phyloP scores from a whole-genome alignment of 2,797 vertebrate species.

The Centropyge bicolor region DNA sequence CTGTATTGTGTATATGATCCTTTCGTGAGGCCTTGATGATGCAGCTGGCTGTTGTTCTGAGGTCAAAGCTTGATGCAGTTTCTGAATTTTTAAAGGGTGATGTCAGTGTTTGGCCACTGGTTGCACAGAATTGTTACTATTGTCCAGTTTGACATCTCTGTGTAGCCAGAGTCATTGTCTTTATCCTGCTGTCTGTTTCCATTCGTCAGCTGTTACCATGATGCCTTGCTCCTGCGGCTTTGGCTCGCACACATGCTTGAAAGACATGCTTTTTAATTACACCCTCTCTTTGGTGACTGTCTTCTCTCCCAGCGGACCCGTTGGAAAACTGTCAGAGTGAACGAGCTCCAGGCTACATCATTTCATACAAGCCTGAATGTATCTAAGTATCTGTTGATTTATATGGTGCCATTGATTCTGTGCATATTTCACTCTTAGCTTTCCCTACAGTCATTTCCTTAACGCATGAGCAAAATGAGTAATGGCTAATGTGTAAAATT shows the following conservation, averaged over 20 bases:
- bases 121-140: slow-evolving; percentile 15
- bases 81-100: slow-evolving; percentile 8
- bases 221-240: slow-evolving; percentile 19
- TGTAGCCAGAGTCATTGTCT: slow-evolving; percentile 34
- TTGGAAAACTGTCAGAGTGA: slow-evolving; percentile 49
- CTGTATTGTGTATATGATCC: background rate
- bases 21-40: slow-evolving; percentile 12
- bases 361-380: slow-evolving; percentile 33
- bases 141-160: slow-evolving; percentile 12
- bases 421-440: slow-evolving; percentile 23
- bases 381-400: slow-evolving; percentile 46
- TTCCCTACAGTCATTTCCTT: slow-evolving; percentile 19
- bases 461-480: slow-evolving; percentile 14
- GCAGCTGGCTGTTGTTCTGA: background rate
- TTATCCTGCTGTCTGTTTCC: slow-evolving; percentile 38
- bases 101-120: slow-evolving; percentile 6
- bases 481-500: background rate
- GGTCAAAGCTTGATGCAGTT: slow-evolving; percentile 32
- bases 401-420: slow-evolving; percentile 25
- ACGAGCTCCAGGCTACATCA: slow-evolving; percentile 36
- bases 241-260: slow-evolving; percentile 44
- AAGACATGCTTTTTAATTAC: slow-evolving; percentile 62
- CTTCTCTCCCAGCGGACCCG: slow-evolving; percentile 46
- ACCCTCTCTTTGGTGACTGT: slow-evolving; percentile 52
- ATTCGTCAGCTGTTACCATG: slow-evolving; percentile 59